phyloP scores from a whole-genome alignment of 2,888 invertebrate species.

The Nasonia oneida region DNA sequence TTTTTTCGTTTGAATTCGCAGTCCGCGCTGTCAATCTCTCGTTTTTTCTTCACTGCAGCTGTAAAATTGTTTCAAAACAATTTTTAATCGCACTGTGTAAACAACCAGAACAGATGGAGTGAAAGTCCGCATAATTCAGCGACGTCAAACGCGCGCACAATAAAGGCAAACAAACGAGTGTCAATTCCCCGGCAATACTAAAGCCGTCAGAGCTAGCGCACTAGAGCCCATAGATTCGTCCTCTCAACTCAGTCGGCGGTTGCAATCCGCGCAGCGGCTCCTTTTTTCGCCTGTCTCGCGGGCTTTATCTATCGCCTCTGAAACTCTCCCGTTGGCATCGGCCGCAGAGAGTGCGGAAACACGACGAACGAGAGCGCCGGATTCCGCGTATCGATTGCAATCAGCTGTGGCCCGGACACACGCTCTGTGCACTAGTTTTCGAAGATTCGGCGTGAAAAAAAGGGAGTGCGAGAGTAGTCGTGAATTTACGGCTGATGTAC shows the following conservation, averaged over 20 bases:
- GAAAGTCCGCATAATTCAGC: background rate
- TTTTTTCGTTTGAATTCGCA: too few species aligned
- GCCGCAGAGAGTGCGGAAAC: slow-evolving; percentile 39
- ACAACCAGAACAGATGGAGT: background rate
- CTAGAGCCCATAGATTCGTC: background rate
- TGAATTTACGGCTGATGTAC: slow-evolving; percentile 1
- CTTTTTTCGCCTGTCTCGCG: background rate
- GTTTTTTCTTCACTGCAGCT: background rate
- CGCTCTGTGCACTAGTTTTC: slow-evolving; percentile 20
- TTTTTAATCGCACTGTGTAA: too few species aligned
- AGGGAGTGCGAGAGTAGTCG: background rate
- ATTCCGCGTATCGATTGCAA: slow-evolving; percentile 57
- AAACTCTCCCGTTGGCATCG: slow-evolving; percentile 45
- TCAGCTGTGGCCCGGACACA: slow-evolving; percentile 21
- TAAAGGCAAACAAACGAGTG: slow-evolving; percentile 1
- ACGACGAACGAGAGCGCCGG: slow-evolving; percentile 1
- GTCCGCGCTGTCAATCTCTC: background rate
- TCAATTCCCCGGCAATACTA: background rate
- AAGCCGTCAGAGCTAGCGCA: background rate
- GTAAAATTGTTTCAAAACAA: background rate
- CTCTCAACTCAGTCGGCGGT: background rate
- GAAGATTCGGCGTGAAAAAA: slow-evolving; percentile 1
- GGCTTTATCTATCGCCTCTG: slow-evolving; percentile 33
- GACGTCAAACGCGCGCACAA: background rate
- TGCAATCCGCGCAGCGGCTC: background rate